These are phyloP conservation scores for Gopherus evgoodei DNA, from an alignment of 2,113 vertebrate genomes.

Conservation along the genomic window DNA sequence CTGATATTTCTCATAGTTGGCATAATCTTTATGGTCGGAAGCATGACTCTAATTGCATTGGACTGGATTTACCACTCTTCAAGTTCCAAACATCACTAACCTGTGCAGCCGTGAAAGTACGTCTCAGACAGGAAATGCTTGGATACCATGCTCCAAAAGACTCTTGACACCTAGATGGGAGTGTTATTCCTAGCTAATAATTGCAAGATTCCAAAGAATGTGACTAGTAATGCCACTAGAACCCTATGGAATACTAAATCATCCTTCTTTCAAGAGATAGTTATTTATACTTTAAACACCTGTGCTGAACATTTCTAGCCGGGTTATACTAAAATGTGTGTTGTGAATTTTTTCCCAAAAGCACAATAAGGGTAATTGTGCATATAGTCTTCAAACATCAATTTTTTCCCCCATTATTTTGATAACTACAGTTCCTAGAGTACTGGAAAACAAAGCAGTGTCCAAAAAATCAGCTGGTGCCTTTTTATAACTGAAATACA, in stretches of 20 bases:
- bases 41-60: constrained; percentile 92
- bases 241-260: constrained; percentile 42
- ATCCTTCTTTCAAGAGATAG: constrained; percentile 47
- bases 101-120: neutral
- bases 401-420: neutral
- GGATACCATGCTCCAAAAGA: constrained; percentile 62
- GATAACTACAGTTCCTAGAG: constrained; percentile 37
- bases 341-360: constrained; percentile 32
- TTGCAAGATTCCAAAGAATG: constrained; percentile 74
- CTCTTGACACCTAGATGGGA: constrained; percentile 40
- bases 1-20: constrained; percentile 89
- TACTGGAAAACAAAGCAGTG: constrained; percentile 18
- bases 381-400: constrained; percentile 38
- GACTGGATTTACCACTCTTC: constrained; percentile 95
- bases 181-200: constrained; percentile 67
- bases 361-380: constrained; percentile 31
- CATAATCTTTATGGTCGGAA: constrained; percentile 94
- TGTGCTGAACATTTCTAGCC: constrained; percentile 52
- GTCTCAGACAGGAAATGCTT: constrained; percentile 59
- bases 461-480: constrained; percentile 1
- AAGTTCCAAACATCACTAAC: constrained; percentile 82
- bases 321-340: constrained; percentile 55
- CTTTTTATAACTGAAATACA: neutral
- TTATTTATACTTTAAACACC: constrained; percentile 70
- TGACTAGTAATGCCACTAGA: constrained; percentile 63